Conservation (phyloP, 2,888 invertebrate genomes). For the Drosophila infuscata region DNA sequence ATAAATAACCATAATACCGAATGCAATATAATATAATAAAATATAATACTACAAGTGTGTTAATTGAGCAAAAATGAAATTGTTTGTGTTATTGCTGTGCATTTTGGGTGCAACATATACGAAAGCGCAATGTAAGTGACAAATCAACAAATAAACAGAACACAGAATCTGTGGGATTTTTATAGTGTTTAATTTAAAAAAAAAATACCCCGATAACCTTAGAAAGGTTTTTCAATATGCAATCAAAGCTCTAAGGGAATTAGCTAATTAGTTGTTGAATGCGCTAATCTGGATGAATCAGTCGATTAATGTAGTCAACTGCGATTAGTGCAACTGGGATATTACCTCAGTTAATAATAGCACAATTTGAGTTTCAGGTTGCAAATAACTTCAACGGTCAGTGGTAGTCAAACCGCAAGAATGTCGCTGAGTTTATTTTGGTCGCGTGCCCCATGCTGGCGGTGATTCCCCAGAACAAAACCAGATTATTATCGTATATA, state of each 20-base stretch:
- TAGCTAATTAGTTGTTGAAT: conserved; percentile 16
- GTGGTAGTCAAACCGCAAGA: conserved; percentile 36
- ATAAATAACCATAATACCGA: not conserved
- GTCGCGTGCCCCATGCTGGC: conserved; percentile 9
- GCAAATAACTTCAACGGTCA: not conserved
- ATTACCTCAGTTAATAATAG: conserved; percentile 2
- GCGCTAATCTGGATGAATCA: conserved; percentile 5
- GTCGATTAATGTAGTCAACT: not conserved
- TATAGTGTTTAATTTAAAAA: conserved; percentile 2
- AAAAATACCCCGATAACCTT: conserved; percentile 31
- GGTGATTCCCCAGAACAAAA: conserved; percentile 47
- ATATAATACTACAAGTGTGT: not conserved
- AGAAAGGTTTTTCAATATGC: conserved; percentile 1
- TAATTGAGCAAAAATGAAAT: conserved; percentile 34
- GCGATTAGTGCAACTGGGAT: conserved; percentile 17
- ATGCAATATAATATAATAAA: not conserved
- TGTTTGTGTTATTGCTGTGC: conserved; percentile 33
- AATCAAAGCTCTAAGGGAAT: conserved; percentile 10
- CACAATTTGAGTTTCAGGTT: not conserved
- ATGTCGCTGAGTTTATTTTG: conserved; percentile 45
- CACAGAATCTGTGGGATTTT: conserved; percentile 24
- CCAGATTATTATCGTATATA: conserved; percentile 38
- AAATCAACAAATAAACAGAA: conserved; percentile 8
- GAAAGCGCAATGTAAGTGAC: conserved; percentile 63
- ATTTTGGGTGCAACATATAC: conserved; percentile 36